Conservation (phyloP, 2,888 invertebrate genomes). For the Volucella inanis region DNA sequence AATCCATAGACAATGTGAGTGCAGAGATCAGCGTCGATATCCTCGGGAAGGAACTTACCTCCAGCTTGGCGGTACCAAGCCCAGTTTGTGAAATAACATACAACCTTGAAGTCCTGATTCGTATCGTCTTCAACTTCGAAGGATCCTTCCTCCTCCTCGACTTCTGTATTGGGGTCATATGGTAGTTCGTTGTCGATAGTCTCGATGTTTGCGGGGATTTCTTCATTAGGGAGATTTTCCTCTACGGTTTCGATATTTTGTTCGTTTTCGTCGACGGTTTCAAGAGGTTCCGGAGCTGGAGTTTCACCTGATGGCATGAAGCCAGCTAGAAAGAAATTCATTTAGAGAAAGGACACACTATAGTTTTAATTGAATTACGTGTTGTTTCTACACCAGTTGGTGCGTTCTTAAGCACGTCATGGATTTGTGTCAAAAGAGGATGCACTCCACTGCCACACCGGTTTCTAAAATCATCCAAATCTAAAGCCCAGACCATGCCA, state of each 20-base stretch:
- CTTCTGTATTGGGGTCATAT: conserved; percentile 78
- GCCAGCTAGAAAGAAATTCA: conserved; percentile 76
- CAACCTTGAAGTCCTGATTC: conserved; percentile 87
- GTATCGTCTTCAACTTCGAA: conserved; percentile 54
- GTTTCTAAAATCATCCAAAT: conserved; percentile 93
- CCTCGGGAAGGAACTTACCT: conserved; percentile 91
- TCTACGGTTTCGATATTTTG: conserved; percentile 76
- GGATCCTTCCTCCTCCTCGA: conserved; percentile 77
- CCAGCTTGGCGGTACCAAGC: conserved; percentile 94
- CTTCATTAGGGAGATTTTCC: conserved; percentile 56
- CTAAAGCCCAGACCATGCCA: conserved; percentile 96
- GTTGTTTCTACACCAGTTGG: conserved; percentile 78
- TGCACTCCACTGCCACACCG: conserved; percentile 91
- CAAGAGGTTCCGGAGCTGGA: conserved; percentile 76
- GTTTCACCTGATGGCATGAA: conserved; percentile 68
- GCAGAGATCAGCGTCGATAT: conserved; percentile 93
- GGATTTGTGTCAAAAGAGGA: conserved; percentile 91
- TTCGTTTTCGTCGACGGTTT: conserved; percentile 75
- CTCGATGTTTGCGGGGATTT: conserved; percentile 62
- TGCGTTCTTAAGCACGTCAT: conserved; percentile 86
- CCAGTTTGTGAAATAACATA: conserved; percentile 97
- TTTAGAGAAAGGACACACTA: neutral
- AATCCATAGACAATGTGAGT: conserved; percentile 97
- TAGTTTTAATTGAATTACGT: conserved; percentile 76
- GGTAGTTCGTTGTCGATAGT: conserved; percentile 75